Base-by-base conservation (phyloP, 2,888 invertebrate genomes). In the Parochlus steinenii region DNA sequence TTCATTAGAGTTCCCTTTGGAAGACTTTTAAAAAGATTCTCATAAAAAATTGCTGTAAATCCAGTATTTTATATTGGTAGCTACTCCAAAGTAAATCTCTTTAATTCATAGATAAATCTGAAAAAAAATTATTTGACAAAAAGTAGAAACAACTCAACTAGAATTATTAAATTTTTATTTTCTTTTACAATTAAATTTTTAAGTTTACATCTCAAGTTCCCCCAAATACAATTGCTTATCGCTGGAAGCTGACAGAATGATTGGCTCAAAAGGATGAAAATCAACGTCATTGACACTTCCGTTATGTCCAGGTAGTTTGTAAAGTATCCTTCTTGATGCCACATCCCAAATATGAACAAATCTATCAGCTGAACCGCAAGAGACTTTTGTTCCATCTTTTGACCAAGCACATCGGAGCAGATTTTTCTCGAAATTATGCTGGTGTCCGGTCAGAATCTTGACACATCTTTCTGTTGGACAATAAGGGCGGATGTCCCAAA, bases 341-440 rank as follows among this genome's bases (percentile, higher is more conserved):
- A 92, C 90, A 56, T 98, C 95, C 98, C 98, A 99, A 41, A 98
- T 69, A 56, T 95, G 92, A 19, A 95, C 81, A 61, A 79, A 87
- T 30, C 97, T 69, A 62, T 99, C 98, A 0, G 93, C 81, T 0
- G 95, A 95, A 0, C 98, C 98, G 0, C 86, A 78, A 3, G 82
- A 69, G 14, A 93, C 78, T 63, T 85, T 85, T 37, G 80, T 79
- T 2, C 93, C 92, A 58, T 95, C 92, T 1, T 78, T 73, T 2
- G 93, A 78, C 97, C 97, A 98, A 1, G 81, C 70, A 54, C 93
- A 93, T 12, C 85, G 67, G 38, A 99, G 59, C 39, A 99, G 66
- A 63, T 98, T 98, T 61, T 89, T 89, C 62, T 97, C 97, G 57
- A 93, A 97, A 62, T 92, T 95, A 59, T 97, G 95, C 49, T 89